Conservation (phyloP, 2,888 invertebrate genomes). For the Drosophila vallismaia region DNA sequence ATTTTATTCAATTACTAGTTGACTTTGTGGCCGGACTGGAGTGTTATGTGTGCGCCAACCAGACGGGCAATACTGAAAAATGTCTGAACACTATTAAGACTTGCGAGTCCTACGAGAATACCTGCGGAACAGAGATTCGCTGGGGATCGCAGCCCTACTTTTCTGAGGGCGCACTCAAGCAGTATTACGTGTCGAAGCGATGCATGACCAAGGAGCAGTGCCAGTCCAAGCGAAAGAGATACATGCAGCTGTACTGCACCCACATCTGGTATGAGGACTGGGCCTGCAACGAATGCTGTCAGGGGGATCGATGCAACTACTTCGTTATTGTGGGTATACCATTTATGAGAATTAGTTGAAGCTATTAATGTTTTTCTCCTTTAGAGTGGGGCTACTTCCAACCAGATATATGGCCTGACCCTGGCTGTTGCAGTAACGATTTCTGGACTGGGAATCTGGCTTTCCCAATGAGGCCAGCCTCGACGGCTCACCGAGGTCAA, state of each 20-base stretch:
- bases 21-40: constrained; percentile 87
- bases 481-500: neutral
- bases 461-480: constrained; percentile 20
- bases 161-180: constrained; percentile 96
- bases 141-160: constrained; percentile 98
- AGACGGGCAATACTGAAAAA: constrained; percentile 96
- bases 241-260: constrained; percentile 90
- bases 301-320: constrained; percentile 97
- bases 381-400: constrained; percentile 56
- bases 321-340: constrained; percentile 94
- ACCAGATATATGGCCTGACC: constrained; percentile 1
- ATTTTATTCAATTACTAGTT: neutral
- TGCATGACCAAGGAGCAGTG: constrained; percentile 94
- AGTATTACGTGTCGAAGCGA: constrained; percentile 95
- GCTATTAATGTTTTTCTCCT: constrained; percentile 17
- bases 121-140: constrained; percentile 90
- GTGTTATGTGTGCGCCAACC: constrained; percentile 97
- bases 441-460: constrained; percentile 7
- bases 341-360: neutral
- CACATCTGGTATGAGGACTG: constrained; percentile 98
- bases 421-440: constrained; percentile 28
- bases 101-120: constrained; percentile 91
- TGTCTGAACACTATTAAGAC: constrained; percentile 96
- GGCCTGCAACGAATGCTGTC: constrained; percentile 98
- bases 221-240: constrained; percentile 87